phyloP scores from a whole-genome alignment of 2,797 vertebrate genomes.

The Naso thynnoides region DNA sequence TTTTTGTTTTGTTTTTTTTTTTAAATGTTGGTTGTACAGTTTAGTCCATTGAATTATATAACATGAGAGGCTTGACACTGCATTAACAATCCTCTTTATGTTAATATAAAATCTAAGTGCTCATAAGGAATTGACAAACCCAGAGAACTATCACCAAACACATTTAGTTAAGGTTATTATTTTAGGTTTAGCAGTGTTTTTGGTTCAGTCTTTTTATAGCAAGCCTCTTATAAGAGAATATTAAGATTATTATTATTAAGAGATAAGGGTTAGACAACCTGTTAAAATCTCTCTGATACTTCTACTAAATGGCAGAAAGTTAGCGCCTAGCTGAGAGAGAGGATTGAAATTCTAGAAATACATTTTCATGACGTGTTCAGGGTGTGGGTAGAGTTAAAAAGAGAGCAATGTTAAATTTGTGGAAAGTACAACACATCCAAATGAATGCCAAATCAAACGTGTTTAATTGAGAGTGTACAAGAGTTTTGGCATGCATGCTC shows the following conservation, averaged over 20 bases:
- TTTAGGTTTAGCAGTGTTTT: too few species aligned
- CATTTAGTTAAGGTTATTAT: too few species aligned
- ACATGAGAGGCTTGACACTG: not conserved
- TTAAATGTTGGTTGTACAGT: not conserved
- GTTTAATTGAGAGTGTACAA: too few species aligned
- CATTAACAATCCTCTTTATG: not conserved
- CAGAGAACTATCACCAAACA: not conserved
- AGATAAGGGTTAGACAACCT: too few species aligned
- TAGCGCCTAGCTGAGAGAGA: not conserved
- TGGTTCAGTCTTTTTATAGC: too few species aligned
- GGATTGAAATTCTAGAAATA: too few species aligned
- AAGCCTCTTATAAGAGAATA: too few species aligned
- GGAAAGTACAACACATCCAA: not conserved
- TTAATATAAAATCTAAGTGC: not conserved
- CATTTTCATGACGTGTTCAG: too few species aligned
- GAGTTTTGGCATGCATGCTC: not conserved
- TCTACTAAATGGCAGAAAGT: not conserved
- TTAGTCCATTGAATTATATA: slow-evolving; percentile 5
- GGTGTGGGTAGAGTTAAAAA: not conserved
- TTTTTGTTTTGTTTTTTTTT: too few species aligned
- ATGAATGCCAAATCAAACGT: not conserved
- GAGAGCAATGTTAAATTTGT: not conserved
- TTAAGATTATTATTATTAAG: too few species aligned
- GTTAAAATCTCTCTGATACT: too few species aligned
- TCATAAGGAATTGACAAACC: not conserved